These are phyloP conservation scores for Drosophila maculinotata DNA, from an alignment of 2,888 invertebrate species.

Conservation along the genomic window DNA sequence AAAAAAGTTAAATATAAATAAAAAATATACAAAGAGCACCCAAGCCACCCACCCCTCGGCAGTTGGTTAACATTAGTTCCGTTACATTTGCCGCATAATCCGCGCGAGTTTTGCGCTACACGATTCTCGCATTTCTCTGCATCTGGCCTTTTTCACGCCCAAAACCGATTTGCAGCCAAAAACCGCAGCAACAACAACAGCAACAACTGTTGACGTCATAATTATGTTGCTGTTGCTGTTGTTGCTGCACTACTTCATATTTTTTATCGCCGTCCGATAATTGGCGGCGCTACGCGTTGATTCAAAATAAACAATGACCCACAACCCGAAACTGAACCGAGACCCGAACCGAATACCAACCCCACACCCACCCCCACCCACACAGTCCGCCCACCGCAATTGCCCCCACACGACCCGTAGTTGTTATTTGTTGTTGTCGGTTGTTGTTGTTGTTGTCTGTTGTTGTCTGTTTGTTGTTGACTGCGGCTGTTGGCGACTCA, in stretches of 20 bases:
- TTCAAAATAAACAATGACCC: constrained; percentile 69
- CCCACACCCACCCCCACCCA: constrained; percentile 3
- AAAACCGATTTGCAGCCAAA: constrained; percentile 30
- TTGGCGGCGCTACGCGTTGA: constrained; percentile 69
- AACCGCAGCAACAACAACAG: constrained; percentile 41
- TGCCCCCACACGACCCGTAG: constrained; percentile 12
- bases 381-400: constrained; percentile 5
- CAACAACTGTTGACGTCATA: constrained; percentile 64
- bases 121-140: constrained; percentile 39
- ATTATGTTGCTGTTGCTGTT: constrained; percentile 39
- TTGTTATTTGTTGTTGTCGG: constrained; percentile 26
- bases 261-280: constrained; percentile 71
- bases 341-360: neutral
- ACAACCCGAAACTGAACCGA: constrained; percentile 34
- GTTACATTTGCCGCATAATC: constrained; percentile 50
- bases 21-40: neutral
- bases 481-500: constrained; percentile 67
- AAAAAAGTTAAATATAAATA: neutral
- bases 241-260: constrained; percentile 40
- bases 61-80: constrained; percentile 25
- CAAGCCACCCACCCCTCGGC: neutral
- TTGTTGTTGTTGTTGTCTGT: constrained; percentile 18
- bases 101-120: constrained; percentile 23
- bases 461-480: constrained; percentile 49
- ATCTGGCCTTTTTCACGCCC: constrained; percentile 56